Percentiles rank a stretch among this genome's conserved stretches.
Conservation (phyloP, 2,888 invertebrate species). For the Sarcophaga carnaria region DNA sequence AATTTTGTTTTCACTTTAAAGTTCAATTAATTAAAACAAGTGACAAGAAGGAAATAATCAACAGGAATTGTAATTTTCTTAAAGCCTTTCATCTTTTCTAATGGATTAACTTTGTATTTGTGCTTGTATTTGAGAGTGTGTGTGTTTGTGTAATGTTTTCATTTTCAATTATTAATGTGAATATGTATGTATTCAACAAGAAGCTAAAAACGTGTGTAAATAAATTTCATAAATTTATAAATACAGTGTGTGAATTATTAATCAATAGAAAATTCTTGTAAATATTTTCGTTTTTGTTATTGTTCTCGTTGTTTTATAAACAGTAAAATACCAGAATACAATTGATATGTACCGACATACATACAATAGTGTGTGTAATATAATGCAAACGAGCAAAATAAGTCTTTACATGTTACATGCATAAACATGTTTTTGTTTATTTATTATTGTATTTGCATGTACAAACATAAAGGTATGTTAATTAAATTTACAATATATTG, state of each 20-base stretch:
- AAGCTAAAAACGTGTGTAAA: neutral
- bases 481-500: conserved; percentile 19
- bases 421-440: conserved; percentile 6
- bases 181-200: neutral
- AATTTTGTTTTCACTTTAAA: conserved; percentile 26
- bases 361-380: no score
- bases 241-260: neutral
- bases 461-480: conserved; percentile 28
- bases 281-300: neutral
- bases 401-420: neutral
- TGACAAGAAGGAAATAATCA: neutral
- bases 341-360: no score
- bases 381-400: neutral
- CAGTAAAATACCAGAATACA: no score
- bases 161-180: neutral
- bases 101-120: neutral
- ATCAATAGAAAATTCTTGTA: neutral
- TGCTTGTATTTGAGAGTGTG: neutral
- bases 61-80: neutral
- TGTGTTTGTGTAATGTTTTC: neutral
- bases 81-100: neutral
- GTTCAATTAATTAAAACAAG: neutral
- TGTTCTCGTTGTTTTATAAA: no score
- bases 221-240: neutral
- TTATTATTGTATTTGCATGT: neutral